phyloP scores from a whole-genome alignment of 1,140 invertebrate genomes.

The Polypedilum vanderplanki region DNA sequence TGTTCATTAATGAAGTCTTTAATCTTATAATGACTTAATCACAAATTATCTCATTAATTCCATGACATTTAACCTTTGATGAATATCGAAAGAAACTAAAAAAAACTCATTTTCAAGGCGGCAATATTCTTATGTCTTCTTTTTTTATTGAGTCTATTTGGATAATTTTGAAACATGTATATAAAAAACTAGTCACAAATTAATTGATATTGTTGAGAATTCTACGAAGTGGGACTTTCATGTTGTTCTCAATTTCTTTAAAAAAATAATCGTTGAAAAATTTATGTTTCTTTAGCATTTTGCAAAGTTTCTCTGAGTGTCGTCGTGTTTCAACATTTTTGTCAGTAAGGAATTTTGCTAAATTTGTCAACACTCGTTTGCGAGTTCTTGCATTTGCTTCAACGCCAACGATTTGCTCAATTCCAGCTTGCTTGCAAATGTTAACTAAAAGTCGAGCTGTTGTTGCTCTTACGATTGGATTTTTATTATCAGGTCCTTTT shows the following conservation, averaged over 20 bases:
- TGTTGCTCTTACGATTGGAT: neutral
- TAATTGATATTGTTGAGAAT: neutral
- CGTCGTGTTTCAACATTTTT: neutral
- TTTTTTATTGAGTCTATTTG: too few species aligned
- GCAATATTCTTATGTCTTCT: too few species aligned
- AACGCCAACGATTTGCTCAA: neutral
- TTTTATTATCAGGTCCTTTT: slow-evolving; percentile 37
- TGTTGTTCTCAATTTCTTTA: slow-evolving; percentile 5
- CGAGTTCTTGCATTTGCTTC: slow-evolving; percentile 19
- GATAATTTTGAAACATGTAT: too few species aligned
- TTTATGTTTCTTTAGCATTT: neutral
- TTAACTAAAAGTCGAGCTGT: neutral
- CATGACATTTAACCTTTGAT: too few species aligned
- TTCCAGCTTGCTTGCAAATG: neutral
- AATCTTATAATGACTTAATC: too few species aligned
- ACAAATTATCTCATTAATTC: too few species aligned
- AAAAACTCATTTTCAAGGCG: too few species aligned
- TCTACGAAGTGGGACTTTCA: neutral
- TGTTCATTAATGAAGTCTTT: too few species aligned
- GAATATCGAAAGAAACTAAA: too few species aligned
- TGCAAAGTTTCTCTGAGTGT: neutral
- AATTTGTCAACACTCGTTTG: neutral
- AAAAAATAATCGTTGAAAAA: slow-evolving; percentile 13
- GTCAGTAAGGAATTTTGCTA: neutral
- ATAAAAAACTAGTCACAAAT: neutral